Conservation (phyloP, 2,797 vertebrate species). For the Morelia viridis region DNA sequence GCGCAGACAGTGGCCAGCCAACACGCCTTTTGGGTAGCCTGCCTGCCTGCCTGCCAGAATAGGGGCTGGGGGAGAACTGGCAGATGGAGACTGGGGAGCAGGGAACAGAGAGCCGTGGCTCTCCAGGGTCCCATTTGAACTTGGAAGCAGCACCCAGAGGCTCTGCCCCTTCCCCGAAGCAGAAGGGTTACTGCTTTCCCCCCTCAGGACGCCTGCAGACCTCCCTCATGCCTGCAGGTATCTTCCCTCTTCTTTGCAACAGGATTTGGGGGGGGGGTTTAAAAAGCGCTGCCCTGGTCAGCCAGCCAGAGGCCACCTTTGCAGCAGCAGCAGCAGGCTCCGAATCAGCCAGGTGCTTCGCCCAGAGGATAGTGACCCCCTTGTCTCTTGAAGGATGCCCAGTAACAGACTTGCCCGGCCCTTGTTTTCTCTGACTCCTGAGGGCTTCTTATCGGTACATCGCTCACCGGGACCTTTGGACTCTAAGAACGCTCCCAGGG, state of each 20-base stretch:
- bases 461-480: conserved; percentile 76
- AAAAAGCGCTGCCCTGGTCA: not conserved
- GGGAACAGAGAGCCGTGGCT: not conserved
- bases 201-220: not conserved
- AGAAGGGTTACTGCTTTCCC: not conserved
- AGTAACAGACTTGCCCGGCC: conserved; percentile 36
- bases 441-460: conserved; percentile 62
- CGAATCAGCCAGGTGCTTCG: not conserved
- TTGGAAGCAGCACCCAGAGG: not conserved
- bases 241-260: not conserved
- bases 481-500: conserved; percentile 67
- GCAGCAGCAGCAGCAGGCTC: not conserved
- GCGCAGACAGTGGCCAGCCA: no score
- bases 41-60: not conserved
- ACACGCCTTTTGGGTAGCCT: no score
- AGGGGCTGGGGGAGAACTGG: not conserved
- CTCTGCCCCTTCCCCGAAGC: not conserved
- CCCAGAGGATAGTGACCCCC: not conserved
- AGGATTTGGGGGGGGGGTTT: not conserved
- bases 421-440: conserved; percentile 63
- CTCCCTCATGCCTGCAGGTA: not conserved
- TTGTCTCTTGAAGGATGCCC: conserved; percentile 45
- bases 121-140: not conserved
- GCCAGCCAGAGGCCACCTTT: not conserved
- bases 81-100: accelerated